Evolutionary conservation across 2,113 vertebrate species (phyloP).

Genomic region (Oxyruncus cristatus): DNA sequence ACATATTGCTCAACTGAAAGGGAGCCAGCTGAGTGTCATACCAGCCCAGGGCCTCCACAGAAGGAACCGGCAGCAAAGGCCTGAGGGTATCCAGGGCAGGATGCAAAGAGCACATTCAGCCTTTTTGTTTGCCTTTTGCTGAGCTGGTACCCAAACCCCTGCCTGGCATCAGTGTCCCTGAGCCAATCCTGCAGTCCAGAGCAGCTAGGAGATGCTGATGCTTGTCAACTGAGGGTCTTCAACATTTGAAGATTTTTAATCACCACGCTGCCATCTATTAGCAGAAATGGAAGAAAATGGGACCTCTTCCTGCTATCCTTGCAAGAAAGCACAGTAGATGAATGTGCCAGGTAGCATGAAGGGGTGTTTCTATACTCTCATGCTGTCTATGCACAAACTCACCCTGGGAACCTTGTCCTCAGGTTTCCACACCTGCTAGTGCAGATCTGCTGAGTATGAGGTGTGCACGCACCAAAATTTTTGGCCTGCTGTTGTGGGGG

Average conservation of each 20-base stretch:
- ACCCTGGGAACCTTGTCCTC: background rate
- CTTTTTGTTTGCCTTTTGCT: background rate
- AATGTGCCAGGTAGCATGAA: background rate
- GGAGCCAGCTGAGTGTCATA: background rate
- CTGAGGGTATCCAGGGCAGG: background rate
- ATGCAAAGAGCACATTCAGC: background rate
- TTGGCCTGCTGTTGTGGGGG: accelerated
- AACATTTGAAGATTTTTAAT: background rate
- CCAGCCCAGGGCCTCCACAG: accelerated
- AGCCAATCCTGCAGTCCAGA: background rate
- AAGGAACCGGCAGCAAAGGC: background rate
- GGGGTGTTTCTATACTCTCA: background rate
- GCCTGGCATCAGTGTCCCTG: background rate
- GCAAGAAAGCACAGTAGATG: background rate
- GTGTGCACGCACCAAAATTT: background rate
- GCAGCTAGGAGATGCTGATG: background rate
- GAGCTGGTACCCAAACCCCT: background rate
- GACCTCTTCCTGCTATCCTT: background rate
- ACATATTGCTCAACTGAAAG: accelerated
- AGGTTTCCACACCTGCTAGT: background rate
- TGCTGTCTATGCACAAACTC: background rate
- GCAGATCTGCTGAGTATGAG: background rate
- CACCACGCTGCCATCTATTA: background rate
- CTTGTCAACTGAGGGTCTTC: background rate
- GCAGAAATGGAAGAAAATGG: background rate